Evolutionary conservation across 1,140 invertebrate genomes (phyloP), one percentile per base, ranked within the genome.

Genomic region (Eupristina koningsbergeri): DNA sequence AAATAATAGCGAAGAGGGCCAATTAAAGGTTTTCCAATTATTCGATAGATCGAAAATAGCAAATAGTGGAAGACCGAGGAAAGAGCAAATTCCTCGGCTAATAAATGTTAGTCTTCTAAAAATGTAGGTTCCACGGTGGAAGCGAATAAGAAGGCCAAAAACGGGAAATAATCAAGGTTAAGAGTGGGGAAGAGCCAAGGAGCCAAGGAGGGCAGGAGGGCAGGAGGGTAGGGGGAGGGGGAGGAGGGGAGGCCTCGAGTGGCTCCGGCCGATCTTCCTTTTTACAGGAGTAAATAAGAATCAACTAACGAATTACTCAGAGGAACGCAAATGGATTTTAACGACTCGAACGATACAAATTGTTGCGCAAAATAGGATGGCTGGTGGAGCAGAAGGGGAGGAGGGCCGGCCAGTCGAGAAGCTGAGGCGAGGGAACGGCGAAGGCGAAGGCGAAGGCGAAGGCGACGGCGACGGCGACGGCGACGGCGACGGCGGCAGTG

Each of bases 261-360:
- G 0, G 67, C n/a, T n/a, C n/a, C n/a, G n/a, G n/a, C 67, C 41
- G 67, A 71, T 71, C 67, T 71, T 41, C 67, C 67, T 71, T 71
- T 71, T 71, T 71, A 71, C 67, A 41, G 67, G 67, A 71, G 67
- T 71, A 41, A 71, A n/a, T n/a, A n/a, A 67, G 67, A 71, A 71
- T 71, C 67, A 71, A 71, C 67, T 71, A 71, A 71, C 67, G 67
- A 71, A 71, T 71, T 71, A 41, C 67, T 71, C 39, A 41, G 36
- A 17, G 36, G 67, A 41, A 31, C 67, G 67, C 67, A 71, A 71
- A 71, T 71, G 67, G 67, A 71, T 71, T 71, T 71, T 71, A 71
- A 71, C 67, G 67, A 71, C 67, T 71, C 11, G 36, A 71, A 41
- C 67, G 39, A 39, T 71, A 71, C 67, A 71, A 71, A 71, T 71